These are phyloP conservation scores for Ornithoptera priamus DNA, from an alignment of 2,888 invertebrate species.

Conservation along the genomic window DNA sequence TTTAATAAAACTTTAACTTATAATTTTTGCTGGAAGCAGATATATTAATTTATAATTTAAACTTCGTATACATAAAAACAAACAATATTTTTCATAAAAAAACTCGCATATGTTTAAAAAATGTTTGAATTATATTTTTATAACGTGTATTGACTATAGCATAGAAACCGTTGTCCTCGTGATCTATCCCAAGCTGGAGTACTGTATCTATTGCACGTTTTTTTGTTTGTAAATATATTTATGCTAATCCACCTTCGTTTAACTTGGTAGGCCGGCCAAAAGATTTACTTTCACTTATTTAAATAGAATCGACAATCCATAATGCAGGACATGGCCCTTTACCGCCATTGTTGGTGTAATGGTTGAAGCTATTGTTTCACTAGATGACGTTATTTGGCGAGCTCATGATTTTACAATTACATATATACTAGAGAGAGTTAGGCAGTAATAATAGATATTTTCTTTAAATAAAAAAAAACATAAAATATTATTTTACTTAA, in stretches of 20 bases:
- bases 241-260: background rate
- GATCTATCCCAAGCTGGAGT: too few relatives aligned
- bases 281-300: conserved; percentile 22
- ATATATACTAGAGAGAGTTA: background rate
- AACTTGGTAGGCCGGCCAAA: background rate
- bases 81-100: too few relatives aligned
- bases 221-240: conserved; percentile 3
- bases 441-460: too few relatives aligned
- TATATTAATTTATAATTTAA: too few relatives aligned
- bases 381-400: background rate
- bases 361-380: background rate
- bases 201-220: background rate
- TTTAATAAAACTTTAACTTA: too few relatives aligned
- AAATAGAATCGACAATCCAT: conserved; percentile 6
- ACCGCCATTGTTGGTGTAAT: conserved; percentile 8
- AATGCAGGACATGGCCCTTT: conserved; percentile 15
- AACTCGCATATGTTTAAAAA: too few relatives aligned
- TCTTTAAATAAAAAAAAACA: background rate
- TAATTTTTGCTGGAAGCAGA: too few relatives aligned
- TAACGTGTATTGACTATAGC: too few relatives aligned
- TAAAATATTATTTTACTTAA: too few relatives aligned
- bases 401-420: background rate
- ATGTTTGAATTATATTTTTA: too few relatives aligned
- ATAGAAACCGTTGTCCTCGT: too few relatives aligned
- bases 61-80: too few relatives aligned